These are phyloP conservation scores for Lycodopsis pacificus DNA, from an alignment of 2,797 vertebrate genomes.

Conservation along the genomic window DNA sequence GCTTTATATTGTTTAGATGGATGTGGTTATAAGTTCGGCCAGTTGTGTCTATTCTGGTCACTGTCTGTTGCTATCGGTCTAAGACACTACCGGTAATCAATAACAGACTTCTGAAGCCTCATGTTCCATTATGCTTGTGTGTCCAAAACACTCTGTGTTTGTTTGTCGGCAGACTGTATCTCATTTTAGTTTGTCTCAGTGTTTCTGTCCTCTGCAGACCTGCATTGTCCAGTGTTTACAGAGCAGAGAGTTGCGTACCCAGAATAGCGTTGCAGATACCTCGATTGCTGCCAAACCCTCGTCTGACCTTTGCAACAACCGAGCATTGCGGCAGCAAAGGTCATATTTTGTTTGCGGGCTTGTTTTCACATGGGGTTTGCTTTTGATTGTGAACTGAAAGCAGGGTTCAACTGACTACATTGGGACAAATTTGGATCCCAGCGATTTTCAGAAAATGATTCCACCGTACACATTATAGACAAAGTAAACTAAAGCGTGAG, in stretches of 20 bases:
- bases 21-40: background rate
- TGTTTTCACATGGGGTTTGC: constrained; percentile 41
- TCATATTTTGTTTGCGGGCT: constrained; percentile 45
- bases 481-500: constrained; percentile 17
- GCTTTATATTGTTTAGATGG: background rate
- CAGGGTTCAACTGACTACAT: constrained; percentile 45
- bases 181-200: background rate
- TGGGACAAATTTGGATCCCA: constrained; percentile 53
- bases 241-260: constrained; percentile 30
- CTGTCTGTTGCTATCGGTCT: background rate
- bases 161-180: background rate
- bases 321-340: constrained; percentile 51
- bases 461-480: constrained; percentile 1
- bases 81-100: background rate
- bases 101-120: background rate
- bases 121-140: background rate
- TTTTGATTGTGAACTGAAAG: constrained; percentile 58
- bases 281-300: constrained; percentile 36
- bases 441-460: constrained; percentile 36
- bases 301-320: constrained; percentile 40
- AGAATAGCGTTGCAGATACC: constrained; percentile 28
- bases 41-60: background rate
- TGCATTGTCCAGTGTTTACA: constrained; percentile 36
- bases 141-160: background rate
- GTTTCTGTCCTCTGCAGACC: constrained; percentile 21